Conservation (phyloP, 1,140 invertebrate genomes). For the Drosophila arizonae region DNA sequence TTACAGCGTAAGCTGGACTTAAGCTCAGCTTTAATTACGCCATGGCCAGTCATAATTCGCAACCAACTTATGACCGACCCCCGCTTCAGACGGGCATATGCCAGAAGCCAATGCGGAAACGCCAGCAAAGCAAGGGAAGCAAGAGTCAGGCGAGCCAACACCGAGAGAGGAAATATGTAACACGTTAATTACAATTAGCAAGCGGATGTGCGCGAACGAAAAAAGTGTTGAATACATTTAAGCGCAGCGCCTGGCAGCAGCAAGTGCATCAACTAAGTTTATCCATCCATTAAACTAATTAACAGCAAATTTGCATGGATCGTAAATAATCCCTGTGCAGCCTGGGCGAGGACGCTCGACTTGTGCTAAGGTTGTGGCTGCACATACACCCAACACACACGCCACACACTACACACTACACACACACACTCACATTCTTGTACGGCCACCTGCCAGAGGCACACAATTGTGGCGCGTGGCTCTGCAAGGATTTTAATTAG, state of each 20-base stretch:
- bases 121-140: constrained; percentile 15
- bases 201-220: constrained; percentile 66
- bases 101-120: constrained; percentile 37
- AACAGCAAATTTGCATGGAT: constrained; percentile 81
- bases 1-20: background rate
- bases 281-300: constrained; percentile 82
- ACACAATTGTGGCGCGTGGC: constrained; percentile 54
- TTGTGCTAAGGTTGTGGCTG: constrained; percentile 48
- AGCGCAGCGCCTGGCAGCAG: constrained; percentile 21
- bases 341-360: constrained; percentile 21
- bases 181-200: constrained; percentile 80
- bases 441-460: constrained; percentile 52
- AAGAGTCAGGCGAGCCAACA: constrained; percentile 7
- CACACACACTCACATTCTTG: constrained; percentile 13
- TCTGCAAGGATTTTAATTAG: constrained; percentile 75
- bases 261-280: constrained; percentile 76
- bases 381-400: constrained; percentile 28
- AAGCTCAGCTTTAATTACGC: background rate
- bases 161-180: constrained; percentile 61
- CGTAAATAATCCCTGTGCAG: constrained; percentile 77
- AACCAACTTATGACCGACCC: background rate
- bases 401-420: constrained; percentile 19
- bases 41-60: background rate
- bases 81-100: constrained; percentile 23
- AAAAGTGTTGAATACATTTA: constrained; percentile 33